A percentile compares a stretch with the other conserved stretches of the same genome.
These are phyloP conservation scores for Sinhomidia bicolor DNA, from an alignment of 2,888 invertebrate species.

Conservation along the genomic window DNA sequence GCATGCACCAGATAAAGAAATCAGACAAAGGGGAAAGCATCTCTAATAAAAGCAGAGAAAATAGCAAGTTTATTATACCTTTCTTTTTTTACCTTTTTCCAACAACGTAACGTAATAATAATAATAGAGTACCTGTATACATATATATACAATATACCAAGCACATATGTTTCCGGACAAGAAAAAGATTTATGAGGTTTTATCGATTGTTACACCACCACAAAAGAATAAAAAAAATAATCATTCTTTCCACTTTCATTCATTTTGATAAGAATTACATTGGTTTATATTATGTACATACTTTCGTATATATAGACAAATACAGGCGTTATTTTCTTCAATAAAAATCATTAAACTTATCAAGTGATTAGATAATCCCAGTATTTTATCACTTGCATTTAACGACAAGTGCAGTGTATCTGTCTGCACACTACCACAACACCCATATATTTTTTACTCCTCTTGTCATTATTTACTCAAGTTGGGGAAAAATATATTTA, in stretches of 20 bases:
- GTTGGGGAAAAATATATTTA: background rate
- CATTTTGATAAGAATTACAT: conserved; percentile 76
- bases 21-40: conserved; percentile 51
- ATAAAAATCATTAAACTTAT: no score
- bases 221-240: conserved; percentile 76
- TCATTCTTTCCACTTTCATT: conserved; percentile 79
- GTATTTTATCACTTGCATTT: no score
- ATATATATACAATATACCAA: no score
- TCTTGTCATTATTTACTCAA: background rate
- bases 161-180: conserved; percentile 62
- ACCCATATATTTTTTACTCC: no score
- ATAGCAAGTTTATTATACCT: conserved; percentile 32
- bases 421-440: no score
- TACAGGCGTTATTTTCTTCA: no score
- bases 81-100: conserved; percentile 56
- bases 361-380: no score
- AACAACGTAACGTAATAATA: conserved; percentile 57
- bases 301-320: no score
- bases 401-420: no score
- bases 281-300: no score
- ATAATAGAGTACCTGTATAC: conserved; percentile 22
- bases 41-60: conserved; percentile 15
- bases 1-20: conserved; percentile 57
- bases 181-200: conserved; percentile 78
- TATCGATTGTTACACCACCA: conserved; percentile 79